Evolutionary conservation across 2,888 invertebrate genomes (phyloP).

Genomic region (Nymphalis c-album): DNA sequence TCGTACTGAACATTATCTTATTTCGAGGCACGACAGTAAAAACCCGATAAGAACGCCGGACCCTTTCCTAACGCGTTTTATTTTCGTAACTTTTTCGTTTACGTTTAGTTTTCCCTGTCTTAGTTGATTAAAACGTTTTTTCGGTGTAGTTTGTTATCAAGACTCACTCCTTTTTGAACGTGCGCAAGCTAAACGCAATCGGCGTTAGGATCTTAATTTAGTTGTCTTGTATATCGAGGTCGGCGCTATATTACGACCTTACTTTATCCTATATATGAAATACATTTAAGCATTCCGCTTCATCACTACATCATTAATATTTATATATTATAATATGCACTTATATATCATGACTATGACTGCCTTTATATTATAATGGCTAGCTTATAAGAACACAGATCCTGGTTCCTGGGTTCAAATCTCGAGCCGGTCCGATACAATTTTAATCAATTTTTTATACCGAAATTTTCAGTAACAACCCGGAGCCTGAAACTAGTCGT

Average conservation of each 20-base stretch:
- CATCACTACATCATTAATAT: conserved; percentile 1
- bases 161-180: conserved; percentile 8
- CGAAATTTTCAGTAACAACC: too few relatives aligned
- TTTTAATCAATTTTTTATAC: too few relatives aligned
- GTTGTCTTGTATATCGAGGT: conserved; percentile 76
- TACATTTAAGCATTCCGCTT: background rate
- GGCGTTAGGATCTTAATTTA: conserved; percentile 79
- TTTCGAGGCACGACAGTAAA: conserved; percentile 70
- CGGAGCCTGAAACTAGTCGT: too few relatives aligned
- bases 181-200: conserved; percentile 55
- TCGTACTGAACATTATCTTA: conserved; percentile 72
- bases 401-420: too few relatives aligned
- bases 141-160: conserved; percentile 8
- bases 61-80: conserved; percentile 24
- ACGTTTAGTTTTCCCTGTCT: conserved; percentile 23
- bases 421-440: too few relatives aligned
- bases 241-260: conserved; percentile 48
- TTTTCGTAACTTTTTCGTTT: conserved; percentile 35
- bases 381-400: too few relatives aligned
- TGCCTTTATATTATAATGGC: too few relatives aligned
- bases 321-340: conserved; percentile 1
- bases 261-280: background rate
- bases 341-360: background rate
- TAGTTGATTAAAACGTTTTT: conserved; percentile 18
- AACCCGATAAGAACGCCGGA: conserved; percentile 66